Evolutionary conservation across 2,797 vertebrate species (phyloP).

Genomic region (Mastacembelus armatus): DNA sequence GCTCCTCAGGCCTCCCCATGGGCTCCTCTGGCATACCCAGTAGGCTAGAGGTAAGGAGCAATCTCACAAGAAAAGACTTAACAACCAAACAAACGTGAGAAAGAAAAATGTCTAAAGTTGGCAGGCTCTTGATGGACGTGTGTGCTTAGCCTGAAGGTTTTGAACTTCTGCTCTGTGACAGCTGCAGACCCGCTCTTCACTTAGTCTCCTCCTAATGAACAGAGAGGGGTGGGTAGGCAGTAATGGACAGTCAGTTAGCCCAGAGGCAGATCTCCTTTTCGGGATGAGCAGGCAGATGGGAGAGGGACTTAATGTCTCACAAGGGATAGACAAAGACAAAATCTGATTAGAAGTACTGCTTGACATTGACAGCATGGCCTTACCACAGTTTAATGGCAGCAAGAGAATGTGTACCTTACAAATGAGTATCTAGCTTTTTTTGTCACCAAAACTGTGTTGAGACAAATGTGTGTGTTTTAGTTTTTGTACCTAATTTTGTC

Average conservation of each 20-base stretch:
- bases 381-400: conserved; percentile 31
- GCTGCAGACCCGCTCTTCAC: conserved; percentile 18
- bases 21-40: conserved; percentile 46
- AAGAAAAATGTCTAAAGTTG: conserved; percentile 16
- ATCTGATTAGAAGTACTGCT: conserved; percentile 74
- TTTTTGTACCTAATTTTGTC: conserved; percentile 9
- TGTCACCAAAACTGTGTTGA: conserved; percentile 18
- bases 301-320: conserved; percentile 63
- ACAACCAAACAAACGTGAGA: conserved; percentile 20
- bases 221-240: conserved; percentile 1
- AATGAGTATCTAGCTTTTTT: conserved; percentile 1
- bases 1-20: conserved; percentile 43
- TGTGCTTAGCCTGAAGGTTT: conserved; percentile 22
- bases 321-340: conserved; percentile 49
- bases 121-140: conserved; percentile 9
- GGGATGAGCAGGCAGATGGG: conserved; percentile 69
- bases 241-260: conserved; percentile 28
- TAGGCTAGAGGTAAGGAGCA: conserved; percentile 46
- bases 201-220: conserved; percentile 37
- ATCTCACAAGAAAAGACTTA: conserved; percentile 30
- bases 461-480: background rate
- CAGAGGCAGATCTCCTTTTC: conserved; percentile 40
- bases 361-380: conserved; percentile 39
- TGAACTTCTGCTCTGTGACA: conserved; percentile 32
- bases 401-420: conserved; percentile 20